Percentiles rank a stretch among this genome's conserved stretches.
These are phyloP conservation scores for Cryptotermes secundus DNA, from an alignment of 1,140 invertebrate species.

Conservation along the genomic window DNA sequence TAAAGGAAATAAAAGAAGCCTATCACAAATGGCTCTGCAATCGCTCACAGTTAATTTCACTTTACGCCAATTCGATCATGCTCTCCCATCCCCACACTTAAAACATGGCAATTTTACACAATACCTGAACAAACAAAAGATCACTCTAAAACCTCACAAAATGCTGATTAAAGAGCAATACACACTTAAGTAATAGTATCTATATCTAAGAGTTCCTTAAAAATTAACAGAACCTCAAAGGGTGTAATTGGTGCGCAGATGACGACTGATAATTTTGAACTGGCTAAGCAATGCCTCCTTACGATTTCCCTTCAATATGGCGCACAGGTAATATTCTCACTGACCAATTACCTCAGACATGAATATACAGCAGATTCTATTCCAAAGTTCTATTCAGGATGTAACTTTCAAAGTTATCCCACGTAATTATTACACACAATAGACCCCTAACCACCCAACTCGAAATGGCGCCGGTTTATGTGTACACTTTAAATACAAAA, in stretches of 20 bases:
- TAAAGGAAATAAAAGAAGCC: slow-evolving; percentile 56
- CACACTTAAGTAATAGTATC: background rate
- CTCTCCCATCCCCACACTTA: background rate
- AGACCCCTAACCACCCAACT: too few species aligned
- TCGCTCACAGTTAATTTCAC: slow-evolving; percentile 10
- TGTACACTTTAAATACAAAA: too few species aligned
- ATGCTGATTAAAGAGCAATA: background rate
- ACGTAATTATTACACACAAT: background rate
- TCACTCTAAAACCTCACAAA: background rate
- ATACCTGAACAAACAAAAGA: background rate
- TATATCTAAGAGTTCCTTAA: too few species aligned
- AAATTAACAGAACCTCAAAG: background rate
- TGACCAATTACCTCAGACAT: background rate
- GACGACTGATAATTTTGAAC: background rate
- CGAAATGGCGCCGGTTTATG: background rate
- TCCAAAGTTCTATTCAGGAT: background rate
- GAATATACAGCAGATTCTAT: background rate
- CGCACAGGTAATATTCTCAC: background rate
- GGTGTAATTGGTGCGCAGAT: background rate
- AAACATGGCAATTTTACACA: background rate
- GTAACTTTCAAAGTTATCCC: background rate
- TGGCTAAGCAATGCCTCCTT: background rate
- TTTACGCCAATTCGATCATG: background rate
- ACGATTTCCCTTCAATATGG: background rate
- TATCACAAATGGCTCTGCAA: slow-evolving; percentile 29